These are phyloP conservation scores for Syngnathus floridae DNA, from an alignment of 2,113 vertebrate species.

Conservation along the genomic window DNA sequence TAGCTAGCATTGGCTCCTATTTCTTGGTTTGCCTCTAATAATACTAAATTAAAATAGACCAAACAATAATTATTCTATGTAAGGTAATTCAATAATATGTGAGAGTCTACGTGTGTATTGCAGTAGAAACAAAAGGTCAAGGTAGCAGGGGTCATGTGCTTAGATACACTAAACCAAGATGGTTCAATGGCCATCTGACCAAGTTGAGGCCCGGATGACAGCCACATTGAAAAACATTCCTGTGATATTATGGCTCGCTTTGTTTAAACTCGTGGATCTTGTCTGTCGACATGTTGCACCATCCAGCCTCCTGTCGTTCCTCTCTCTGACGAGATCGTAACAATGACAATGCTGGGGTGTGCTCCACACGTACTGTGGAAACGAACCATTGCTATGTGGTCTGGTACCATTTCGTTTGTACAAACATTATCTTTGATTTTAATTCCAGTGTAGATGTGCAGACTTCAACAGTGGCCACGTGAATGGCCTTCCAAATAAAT, in stretches of 20 bases:
- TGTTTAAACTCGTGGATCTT: constrained; percentile 21
- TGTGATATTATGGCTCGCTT: not conserved
- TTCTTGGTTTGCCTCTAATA: not conserved
- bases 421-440: not conserved
- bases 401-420: constrained; percentile 12
- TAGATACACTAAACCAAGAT: constrained; percentile 20
- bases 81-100: not conserved
- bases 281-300: constrained; percentile 13
- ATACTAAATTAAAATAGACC: not conserved
- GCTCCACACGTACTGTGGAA: constrained; percentile 19
- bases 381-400: constrained; percentile 25
- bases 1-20: not conserved
- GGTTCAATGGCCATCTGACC: constrained; percentile 26
- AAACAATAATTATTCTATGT: not conserved
- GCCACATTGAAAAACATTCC: not conserved
- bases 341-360: constrained; percentile 22
- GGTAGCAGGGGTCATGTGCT: constrained; percentile 19
- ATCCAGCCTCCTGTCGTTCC: not conserved
- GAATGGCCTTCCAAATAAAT: not conserved
- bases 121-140: not conserved
- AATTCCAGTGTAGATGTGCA: not conserved
- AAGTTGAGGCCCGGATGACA: not conserved
- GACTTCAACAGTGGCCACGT: not conserved
- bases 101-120: not conserved
- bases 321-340: not conserved